phyloP scores from a whole-genome alignment of 2,888 invertebrate genomes.

The Ligdia adustata region DNA sequence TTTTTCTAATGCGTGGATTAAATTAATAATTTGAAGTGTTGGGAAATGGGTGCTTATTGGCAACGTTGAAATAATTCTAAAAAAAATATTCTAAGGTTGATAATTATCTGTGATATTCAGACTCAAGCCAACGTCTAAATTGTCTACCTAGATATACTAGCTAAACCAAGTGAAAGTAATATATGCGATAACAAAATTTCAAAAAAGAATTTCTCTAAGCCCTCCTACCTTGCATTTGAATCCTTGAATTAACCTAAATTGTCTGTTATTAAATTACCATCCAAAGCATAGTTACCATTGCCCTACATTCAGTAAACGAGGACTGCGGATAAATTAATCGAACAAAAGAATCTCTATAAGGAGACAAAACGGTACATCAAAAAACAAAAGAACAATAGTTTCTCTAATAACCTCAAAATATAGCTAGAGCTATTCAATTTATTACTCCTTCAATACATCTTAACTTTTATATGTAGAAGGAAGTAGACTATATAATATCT shows the following conservation, averaged over 20 bases:
- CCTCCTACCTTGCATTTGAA: constrained; percentile 14
- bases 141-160: too few relatives aligned
- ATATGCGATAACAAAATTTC: too few relatives aligned
- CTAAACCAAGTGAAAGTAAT: too few relatives aligned
- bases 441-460: not conserved
- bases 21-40: too few relatives aligned
- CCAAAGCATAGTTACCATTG: constrained; percentile 33
- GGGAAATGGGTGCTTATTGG: too few relatives aligned
- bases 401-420: constrained; percentile 39
- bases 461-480: constrained; percentile 3
- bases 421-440: constrained; percentile 32
- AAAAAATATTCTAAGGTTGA: too few relatives aligned
- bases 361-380: constrained; percentile 50
- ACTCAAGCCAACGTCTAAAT: too few relatives aligned
- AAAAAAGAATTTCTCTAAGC: too few relatives aligned
- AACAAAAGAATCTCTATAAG: constrained; percentile 30
- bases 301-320: constrained; percentile 34
- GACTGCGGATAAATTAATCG: constrained; percentile 18
- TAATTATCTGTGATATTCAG: too few relatives aligned
- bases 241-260: constrained; percentile 29
- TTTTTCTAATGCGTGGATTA: too few relatives aligned
- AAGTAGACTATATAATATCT: constrained; percentile 14
- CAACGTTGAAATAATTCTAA: too few relatives aligned
- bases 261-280: constrained; percentile 31
- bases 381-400: constrained; percentile 57